Conservation (phyloP, 2,888 invertebrate genomes). For the Lasioglossum lativentre region DNA sequence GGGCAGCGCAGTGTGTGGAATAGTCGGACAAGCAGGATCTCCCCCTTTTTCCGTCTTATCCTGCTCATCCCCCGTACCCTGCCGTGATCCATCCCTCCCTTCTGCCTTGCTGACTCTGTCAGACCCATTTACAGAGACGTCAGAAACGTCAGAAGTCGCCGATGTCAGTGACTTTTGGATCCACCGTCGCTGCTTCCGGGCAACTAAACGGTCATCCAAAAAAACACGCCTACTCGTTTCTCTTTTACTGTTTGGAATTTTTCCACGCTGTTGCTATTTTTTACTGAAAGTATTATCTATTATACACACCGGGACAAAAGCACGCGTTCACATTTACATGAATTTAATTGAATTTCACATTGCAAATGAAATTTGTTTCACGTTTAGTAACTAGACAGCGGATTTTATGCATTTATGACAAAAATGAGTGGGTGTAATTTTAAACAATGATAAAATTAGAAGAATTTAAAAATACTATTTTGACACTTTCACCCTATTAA, state of each 20-base stretch:
- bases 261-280: background rate
- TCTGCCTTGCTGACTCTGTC: conserved; percentile 19
- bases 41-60: conserved; percentile 64
- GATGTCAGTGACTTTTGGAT: conserved; percentile 5
- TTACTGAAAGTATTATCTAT: too few species aligned
- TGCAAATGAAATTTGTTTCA: too few species aligned
- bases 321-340: too few species aligned
- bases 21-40: conserved; percentile 57
- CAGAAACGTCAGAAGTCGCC: conserved; percentile 11
- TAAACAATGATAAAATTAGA: too few species aligned
- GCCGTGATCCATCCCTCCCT: conserved; percentile 32
- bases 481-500: too few species aligned
- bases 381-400: too few species aligned
- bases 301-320: too few species aligned
- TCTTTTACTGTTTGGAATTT: background rate
- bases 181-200: background rate
- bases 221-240: background rate
- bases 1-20: conserved; percentile 64
- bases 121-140: conserved; percentile 38
- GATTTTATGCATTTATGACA: too few species aligned
- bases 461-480: too few species aligned
- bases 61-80: conserved; percentile 45
- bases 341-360: too few species aligned
- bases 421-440: too few species aligned
- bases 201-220: background rate